Percentiles rank a stretch among this genome's conserved stretches.
Evolutionary conservation across 2,888 invertebrate species (phyloP).

Genomic region (Hermodice carunculata): DNA sequence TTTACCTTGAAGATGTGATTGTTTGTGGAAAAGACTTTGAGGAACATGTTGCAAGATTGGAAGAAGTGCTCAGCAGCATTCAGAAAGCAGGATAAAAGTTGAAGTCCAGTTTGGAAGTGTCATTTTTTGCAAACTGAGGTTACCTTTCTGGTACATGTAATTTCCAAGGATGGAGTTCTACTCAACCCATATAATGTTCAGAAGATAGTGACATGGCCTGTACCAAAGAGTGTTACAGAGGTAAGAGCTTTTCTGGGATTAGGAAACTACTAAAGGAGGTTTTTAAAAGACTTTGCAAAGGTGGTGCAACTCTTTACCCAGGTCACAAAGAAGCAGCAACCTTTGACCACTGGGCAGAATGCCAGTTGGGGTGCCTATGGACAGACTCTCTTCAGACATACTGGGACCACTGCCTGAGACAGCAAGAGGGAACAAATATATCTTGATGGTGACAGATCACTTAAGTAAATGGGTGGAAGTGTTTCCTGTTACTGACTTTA

Average conservation of each 20-base stretch:
- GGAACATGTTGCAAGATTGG: conserved; percentile 22
- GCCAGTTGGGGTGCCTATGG: no score
- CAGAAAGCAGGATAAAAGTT: conserved; percentile 17
- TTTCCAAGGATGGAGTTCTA: background rate
- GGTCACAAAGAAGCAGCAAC: conserved; percentile 72
- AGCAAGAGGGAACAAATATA: no score
- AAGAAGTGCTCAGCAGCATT: conserved; percentile 28
- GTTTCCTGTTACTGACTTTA: no score
- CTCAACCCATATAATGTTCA: background rate
- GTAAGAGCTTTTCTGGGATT: conserved; percentile 40
- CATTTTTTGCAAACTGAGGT: conserved; percentile 5
- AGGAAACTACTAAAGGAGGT: conserved; percentile 39
- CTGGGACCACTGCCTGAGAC: no score
- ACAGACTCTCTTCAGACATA: no score
- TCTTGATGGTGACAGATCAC: no score
- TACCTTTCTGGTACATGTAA: conserved; percentile 10
- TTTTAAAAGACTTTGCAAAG: conserved; percentile 31
- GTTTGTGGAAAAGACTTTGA: conserved; percentile 26
- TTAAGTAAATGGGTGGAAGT: no score
- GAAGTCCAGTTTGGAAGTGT: conserved; percentile 33
- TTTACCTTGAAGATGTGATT: conserved; percentile 39
- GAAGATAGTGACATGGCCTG: conserved; percentile 27
- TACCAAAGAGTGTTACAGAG: conserved; percentile 31
- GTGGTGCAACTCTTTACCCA: conserved; percentile 32
- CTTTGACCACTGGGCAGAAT: no score